Base-by-base conservation (phyloP, 2,113 vertebrate genomes). In the Fukomys damarensis region DNA sequence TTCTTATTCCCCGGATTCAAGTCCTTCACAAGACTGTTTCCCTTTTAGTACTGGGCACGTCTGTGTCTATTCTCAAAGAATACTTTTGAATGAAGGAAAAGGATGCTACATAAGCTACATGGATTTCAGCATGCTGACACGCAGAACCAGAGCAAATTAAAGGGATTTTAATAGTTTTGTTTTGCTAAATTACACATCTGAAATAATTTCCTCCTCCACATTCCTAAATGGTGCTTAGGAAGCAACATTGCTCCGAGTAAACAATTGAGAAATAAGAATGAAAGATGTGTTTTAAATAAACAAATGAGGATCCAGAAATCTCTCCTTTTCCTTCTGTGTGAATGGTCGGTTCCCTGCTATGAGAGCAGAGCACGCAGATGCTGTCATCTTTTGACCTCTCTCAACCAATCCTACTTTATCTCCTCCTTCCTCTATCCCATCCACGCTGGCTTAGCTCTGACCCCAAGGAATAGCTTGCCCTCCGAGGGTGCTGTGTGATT, bases 81-180 rank as follows among this genome's bases (percentile, higher is more conserved):
- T 65, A 95, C 54, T 84, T 92, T 80, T 49, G 14, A 80, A 83
- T 58, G 58, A 89, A 89, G 12, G 22, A 92, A 96, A 35, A 28
- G 2, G n/a, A 41, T 41, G 2, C 9, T 65, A 26, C 76, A 82
- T 63, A 79, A 93, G 83, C 17, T 30, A 84, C 89, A 87, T 59
- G 77, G 38, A 2, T 82, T 93, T 49, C 13, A 91, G 26, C 65
- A 91, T 52, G 24, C 49, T 93, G 61, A 81, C 22, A n/a, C 43
- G 19, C 10, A 86, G 22, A 79, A 79, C 5, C 74, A 87, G 2
- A 66, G 7, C 84, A 5, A 81, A 68, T 3, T 63, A 76, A 91
- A 72, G 8, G 32, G 11, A 16, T 32, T 85, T 96, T 94, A 66
- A 85, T 86, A 70, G 10, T 87, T 80, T 82, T 96, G 3, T 94